Evolutionary conservation across 2,113 vertebrate species (phyloP).

Genomic region (Regulus satrapa): DNA sequence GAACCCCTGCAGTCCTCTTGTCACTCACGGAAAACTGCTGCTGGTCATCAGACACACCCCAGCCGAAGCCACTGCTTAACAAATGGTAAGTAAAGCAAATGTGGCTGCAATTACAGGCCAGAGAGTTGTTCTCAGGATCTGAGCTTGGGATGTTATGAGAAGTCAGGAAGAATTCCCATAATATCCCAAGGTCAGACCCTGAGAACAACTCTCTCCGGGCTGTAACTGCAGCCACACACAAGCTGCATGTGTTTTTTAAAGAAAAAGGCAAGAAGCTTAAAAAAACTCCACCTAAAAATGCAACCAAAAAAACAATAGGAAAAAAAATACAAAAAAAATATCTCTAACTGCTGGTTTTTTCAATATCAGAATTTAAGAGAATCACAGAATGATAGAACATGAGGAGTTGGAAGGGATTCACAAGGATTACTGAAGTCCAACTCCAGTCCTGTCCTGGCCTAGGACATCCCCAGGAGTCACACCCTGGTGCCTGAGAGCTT

Average conservation of each 20-base stretch:
- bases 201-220: too few species aligned
- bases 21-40: background rate
- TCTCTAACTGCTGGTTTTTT: background rate
- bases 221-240: too few species aligned
- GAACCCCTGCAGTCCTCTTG: background rate
- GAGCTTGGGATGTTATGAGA: too few species aligned
- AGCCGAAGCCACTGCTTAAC: background rate
- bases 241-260: too few species aligned
- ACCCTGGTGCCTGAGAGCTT: rapidly evolving
- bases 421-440: background rate
- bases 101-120: too few species aligned
- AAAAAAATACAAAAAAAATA: background rate
- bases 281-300: background rate
- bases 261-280: background rate
- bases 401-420: background rate
- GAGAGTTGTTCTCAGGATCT: too few species aligned
- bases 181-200: too few species aligned
- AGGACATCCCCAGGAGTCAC: background rate
- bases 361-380: background rate
- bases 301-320: background rate
- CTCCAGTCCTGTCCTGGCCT: too few species aligned
- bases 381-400: background rate
- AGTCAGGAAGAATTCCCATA: too few species aligned
- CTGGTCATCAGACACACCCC: background rate
- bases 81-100: background rate